A percentile compares a stretch with the other conserved stretches of the same genome.
Conservation (phyloP, 2,797 vertebrate genomes). For the Diceros bicornis region DNA sequence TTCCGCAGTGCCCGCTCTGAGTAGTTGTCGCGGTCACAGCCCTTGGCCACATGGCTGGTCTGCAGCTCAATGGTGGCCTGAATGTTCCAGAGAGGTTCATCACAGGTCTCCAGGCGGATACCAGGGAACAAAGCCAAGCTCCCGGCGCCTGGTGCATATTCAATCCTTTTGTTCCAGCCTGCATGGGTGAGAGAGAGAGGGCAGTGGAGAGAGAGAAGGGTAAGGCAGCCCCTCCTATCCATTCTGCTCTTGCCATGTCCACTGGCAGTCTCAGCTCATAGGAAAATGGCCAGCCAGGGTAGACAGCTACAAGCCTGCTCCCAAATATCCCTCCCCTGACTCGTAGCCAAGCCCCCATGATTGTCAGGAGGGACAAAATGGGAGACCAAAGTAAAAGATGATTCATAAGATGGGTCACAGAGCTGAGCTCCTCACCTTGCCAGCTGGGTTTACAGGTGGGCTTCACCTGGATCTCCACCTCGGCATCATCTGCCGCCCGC, state of each 20-base stretch:
- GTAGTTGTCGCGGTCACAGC: slow-evolving; percentile 99
- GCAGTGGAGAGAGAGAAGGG: slow-evolving; percentile 1
- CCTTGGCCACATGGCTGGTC: slow-evolving; percentile 98
- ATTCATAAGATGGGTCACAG: neutral
- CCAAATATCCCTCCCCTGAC: neutral
- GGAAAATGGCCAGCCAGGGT: neutral
- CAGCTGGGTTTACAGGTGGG: slow-evolving; percentile 99
- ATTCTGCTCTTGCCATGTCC: neutral
- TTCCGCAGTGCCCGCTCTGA: slow-evolving; percentile 97
- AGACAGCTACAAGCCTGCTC: neutral
- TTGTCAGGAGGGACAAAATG: neutral
- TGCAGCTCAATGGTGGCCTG: slow-evolving; percentile 98
- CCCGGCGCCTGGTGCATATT: slow-evolving; percentile 96
- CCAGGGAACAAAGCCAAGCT: slow-evolving; percentile 96
- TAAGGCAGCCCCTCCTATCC: neutral
- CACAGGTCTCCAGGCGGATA: slow-evolving; percentile 97
- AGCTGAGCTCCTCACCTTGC: slow-evolving; percentile 93
- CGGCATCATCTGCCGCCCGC: slow-evolving; percentile 96
- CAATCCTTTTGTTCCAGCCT: slow-evolving; percentile 99
- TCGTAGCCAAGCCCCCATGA: neutral
- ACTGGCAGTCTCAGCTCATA: neutral
- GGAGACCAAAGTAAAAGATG: neutral
- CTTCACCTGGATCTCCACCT: slow-evolving; percentile 98
- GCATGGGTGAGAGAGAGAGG: slow-evolving; percentile 5
- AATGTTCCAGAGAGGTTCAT: slow-evolving; percentile 98